These are phyloP conservation scores for Caenorhabditis uteleia DNA, from an alignment of 2,888 invertebrate species.

Conservation along the genomic window DNA sequence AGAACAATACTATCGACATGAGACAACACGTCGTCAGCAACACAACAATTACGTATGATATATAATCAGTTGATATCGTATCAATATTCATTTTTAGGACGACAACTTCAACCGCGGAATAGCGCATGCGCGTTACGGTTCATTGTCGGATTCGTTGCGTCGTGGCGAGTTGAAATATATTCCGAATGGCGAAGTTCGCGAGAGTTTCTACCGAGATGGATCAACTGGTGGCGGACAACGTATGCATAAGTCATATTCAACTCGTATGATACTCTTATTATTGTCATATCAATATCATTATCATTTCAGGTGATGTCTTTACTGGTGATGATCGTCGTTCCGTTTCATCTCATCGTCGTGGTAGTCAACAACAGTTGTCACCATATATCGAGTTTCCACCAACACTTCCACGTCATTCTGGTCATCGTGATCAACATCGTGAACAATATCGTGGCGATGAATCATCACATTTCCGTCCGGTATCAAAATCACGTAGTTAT, in stretches of 20 bases:
- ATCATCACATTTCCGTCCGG: slow-evolving; percentile 50
- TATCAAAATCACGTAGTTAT: slow-evolving; percentile 65
- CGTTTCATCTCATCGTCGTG: slow-evolving; percentile 52
- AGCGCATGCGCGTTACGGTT: slow-evolving; percentile 66
- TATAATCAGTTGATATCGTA: neutral
- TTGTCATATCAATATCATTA: too few species aligned
- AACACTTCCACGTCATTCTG: slow-evolving; percentile 66
- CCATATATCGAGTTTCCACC: slow-evolving; percentile 69
- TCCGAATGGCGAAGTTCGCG: slow-evolving; percentile 66
- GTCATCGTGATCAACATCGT: slow-evolving; percentile 4
- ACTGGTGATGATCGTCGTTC: slow-evolving; percentile 52
- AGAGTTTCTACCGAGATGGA: slow-evolving; percentile 41
- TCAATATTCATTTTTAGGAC: slow-evolving; percentile 30
- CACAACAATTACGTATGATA: slow-evolving; percentile 34
- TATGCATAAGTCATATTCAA: too few species aligned
- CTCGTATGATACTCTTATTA: too few species aligned
- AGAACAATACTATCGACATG: slow-evolving; percentile 56
- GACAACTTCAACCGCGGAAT: slow-evolving; percentile 53
- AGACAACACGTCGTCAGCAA: slow-evolving; percentile 55
- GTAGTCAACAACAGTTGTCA: slow-evolving; percentile 45
- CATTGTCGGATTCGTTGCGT: slow-evolving; percentile 64
- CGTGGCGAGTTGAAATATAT: slow-evolving; percentile 65
- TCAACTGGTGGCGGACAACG: slow-evolving; percentile 7
- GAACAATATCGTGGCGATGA: slow-evolving; percentile 23
- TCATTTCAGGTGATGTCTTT: slow-evolving; percentile 63